Base-by-base conservation (phyloP, 2,113 vertebrate genomes). In the Pterophyllum scalare region DNA sequence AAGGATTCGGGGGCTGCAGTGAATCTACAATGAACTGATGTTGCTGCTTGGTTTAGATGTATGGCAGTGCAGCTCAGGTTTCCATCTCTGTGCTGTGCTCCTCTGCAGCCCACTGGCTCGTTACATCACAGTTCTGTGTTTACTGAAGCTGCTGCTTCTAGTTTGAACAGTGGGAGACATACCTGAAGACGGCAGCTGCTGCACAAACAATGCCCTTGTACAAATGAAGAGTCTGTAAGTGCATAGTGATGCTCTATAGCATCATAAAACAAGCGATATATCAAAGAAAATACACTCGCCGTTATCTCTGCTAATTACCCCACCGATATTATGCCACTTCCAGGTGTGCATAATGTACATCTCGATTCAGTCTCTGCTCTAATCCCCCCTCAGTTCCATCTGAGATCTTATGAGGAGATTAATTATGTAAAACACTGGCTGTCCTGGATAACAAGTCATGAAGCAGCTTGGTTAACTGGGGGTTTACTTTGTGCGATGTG, bases 101-200 rank as follows among this genome's bases (percentile, higher is more conserved):
- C 83, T 76, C 59, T 77, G 60, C 74, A 77, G 74, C 79, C 64
- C 26, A 38, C 62, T 38, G 35, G 40, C 26, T 59, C 35, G 64
- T 78, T 86, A 61, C 59, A 64, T 79, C 80, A 64, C 80, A 75
- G 52, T 59, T 35, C 26, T 82, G 80, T 82, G 80, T 59, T 72
- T 78, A 65, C 31, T 22, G 77, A 59, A 79, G 58, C 76, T 24
- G 62, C 54, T 77, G 67, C 59, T 76, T 79, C 22, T 46, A 60
- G 72, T 59, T 38, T 54, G 38, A 85, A 56, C 76, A 40, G 72
- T 57, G 72, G 28, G 72, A 57, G 28, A 80, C 38, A 43, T 56
- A 61, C 33, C n/a, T 59, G 24, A 76, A 59, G 75, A 46, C 60
- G 75, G 58, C 17, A 77, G 38, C 75, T 77, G 58, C 57, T 74